These are phyloP conservation scores for Conus ventricosus DNA, from an alignment of 1,140 invertebrate genomes.

Conservation along the genomic window DNA sequence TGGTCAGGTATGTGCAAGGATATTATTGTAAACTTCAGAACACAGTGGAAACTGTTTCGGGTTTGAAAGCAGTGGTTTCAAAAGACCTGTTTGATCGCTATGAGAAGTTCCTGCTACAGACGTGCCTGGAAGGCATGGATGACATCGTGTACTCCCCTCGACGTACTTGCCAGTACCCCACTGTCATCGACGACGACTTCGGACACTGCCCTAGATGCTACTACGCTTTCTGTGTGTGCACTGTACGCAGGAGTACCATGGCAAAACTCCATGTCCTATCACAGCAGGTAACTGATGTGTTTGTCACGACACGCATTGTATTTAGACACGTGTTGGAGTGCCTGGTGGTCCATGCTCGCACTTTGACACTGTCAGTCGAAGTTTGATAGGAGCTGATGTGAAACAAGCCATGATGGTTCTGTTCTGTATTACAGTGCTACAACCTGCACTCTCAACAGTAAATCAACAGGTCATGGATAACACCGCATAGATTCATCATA, in stretches of 20 bases:
- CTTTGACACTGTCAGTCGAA: too few species aligned
- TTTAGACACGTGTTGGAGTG: too few species aligned
- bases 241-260: constrained; percentile 82
- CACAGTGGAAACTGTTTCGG: constrained; percentile 44
- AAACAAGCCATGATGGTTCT: too few species aligned
- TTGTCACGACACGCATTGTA: not conserved
- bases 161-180: constrained; percentile 79
- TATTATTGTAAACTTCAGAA: not conserved
- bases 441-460: too few species aligned
- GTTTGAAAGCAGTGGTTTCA: constrained; percentile 78
- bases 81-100: constrained; percentile 80
- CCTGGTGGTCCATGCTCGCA: too few species aligned
- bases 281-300: constrained; percentile 56
- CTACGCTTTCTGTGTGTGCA: constrained; percentile 81
- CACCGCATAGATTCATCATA: too few species aligned
- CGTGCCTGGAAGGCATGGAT: constrained; percentile 79
- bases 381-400: too few species aligned
- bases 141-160: constrained; percentile 82
- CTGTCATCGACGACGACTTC: constrained; percentile 77
- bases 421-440: too few species aligned
- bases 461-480: too few species aligned
- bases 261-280: constrained; percentile 80
- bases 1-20: too few species aligned
- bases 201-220: constrained; percentile 79
- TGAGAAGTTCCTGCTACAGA: constrained; percentile 79